Conservation (phyloP, 2,113 vertebrate species). For the Ageneiosus marmoratus region DNA sequence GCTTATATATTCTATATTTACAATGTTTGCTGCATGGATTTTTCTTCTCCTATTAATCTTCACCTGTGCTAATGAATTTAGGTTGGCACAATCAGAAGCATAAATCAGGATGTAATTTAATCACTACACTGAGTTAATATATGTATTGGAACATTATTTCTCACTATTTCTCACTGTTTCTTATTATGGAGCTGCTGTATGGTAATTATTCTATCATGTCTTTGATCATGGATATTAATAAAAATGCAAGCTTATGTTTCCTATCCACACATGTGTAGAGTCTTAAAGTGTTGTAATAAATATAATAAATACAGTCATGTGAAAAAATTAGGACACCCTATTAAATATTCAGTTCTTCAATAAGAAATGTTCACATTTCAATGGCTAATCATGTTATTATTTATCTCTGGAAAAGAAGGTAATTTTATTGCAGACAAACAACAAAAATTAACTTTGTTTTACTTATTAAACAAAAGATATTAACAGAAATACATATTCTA, state of each 20-base stretch:
- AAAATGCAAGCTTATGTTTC: neutral
- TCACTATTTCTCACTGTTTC: constrained; percentile 5
- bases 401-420: too few species aligned
- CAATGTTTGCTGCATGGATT: constrained; percentile 65
- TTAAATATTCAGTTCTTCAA: too few species aligned
- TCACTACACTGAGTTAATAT: neutral
- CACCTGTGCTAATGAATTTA: constrained; percentile 43
- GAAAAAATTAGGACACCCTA: too few species aligned
- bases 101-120: constrained; percentile 57
- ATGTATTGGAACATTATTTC: neutral
- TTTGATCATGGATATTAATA: constrained; percentile 59
- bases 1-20: constrained; percentile 62
- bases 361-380: too few species aligned
- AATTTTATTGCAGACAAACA: too few species aligned
- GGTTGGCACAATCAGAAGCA: constrained; percentile 52
- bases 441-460: too few species aligned
- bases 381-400: too few species aligned
- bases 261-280: constrained; percentile 29
- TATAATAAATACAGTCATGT: too few species aligned
- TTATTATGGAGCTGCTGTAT: neutral
- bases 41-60: constrained; percentile 45
- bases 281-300: too few species aligned
- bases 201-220: constrained; percentile 14
- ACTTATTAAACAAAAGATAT: too few species aligned
- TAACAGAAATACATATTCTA: too few species aligned